Conservation (phyloP, 2,888 invertebrate genomes). For the Drosophila silvestris region DNA sequence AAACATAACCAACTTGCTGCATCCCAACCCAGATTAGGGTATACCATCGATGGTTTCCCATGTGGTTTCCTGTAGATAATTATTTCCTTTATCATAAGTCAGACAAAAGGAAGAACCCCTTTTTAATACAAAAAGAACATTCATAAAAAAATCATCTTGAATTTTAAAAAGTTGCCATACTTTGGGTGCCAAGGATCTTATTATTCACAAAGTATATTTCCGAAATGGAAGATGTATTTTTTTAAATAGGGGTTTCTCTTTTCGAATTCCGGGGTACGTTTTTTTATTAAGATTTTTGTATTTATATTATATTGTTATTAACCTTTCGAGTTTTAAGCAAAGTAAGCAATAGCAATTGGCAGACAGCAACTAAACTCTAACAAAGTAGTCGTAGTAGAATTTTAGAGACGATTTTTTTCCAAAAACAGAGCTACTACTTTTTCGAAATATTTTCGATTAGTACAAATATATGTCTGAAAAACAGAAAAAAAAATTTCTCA, state of each 20-base stretch:
- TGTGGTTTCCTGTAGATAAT: background rate
- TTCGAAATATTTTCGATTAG: background rate
- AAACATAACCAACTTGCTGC: background rate
- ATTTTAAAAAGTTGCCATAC: background rate
- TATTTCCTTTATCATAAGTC: background rate
- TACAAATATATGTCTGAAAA: background rate
- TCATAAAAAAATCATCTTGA: background rate
- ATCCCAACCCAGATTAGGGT: background rate
- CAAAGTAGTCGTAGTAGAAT: background rate
- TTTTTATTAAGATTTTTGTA: background rate
- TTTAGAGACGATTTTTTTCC: background rate
- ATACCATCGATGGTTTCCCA: background rate
- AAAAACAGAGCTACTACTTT: background rate
- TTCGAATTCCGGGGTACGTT: background rate
- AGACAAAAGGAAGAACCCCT: background rate
- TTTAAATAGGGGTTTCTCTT: background rate
- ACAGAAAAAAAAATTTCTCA: background rate
- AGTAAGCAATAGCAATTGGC: background rate
- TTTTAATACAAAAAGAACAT: background rate
- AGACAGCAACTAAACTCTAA: background rate
- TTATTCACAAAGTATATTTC: background rate
- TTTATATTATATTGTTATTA: background rate
- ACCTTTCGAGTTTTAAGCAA: background rate
- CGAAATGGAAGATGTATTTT: background rate
- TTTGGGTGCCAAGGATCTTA: background rate